Evolutionary conservation across 2,797 vertebrate genomes (phyloP), one percentile per base, ranked within the genome.

Genomic region (Cynodonichthys magdalenae): DNA sequence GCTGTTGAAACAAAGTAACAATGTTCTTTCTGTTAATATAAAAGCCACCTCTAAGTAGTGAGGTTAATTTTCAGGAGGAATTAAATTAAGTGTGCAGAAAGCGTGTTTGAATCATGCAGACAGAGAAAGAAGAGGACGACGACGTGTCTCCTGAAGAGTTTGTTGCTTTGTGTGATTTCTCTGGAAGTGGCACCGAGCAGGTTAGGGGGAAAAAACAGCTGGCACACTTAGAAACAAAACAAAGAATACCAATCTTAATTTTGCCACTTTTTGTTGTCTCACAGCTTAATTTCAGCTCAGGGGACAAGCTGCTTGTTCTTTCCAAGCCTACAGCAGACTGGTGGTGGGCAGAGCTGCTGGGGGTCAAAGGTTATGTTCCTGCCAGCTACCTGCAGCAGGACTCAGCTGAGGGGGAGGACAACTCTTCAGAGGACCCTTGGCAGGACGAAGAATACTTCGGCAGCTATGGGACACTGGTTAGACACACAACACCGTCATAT

Each of bases 401-500:
- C 0, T 11, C 39, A 55, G 53, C 53, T 8, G 63, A 12, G 18
- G 70, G 77, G 6, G 73, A 81, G 0, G 87, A 88, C 27, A 0
- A 6, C 18, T 75, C 62, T 3, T 51, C 57, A n/a, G 90, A 92
- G 59, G 94, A 94, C 51, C 88, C 90, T 0, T 95, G 95, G 94
- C 94, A 95, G 74, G 92, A 95, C 11, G 92, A 94, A 11, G 94
- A 95, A 36, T 95, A 95, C 81, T 95, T 93, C 5, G 90, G 89
- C 76, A 95, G 89, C 61, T 95, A 95, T 6, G 91, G 93, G 3
- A 92, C 92, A n/a, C 84, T 95, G 92, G 94, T 95, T 70, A 36
- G 87, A 24, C 24, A 24, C 24, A 24, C 3, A 24, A 24, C 24
- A 24, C 24, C 24, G 3, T 3, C 24, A 24, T 24, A 2, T 24